These are phyloP conservation scores for Neolamprologus ventralis DNA, from an alignment of 2,113 vertebrate genomes.

Conservation along the genomic window DNA sequence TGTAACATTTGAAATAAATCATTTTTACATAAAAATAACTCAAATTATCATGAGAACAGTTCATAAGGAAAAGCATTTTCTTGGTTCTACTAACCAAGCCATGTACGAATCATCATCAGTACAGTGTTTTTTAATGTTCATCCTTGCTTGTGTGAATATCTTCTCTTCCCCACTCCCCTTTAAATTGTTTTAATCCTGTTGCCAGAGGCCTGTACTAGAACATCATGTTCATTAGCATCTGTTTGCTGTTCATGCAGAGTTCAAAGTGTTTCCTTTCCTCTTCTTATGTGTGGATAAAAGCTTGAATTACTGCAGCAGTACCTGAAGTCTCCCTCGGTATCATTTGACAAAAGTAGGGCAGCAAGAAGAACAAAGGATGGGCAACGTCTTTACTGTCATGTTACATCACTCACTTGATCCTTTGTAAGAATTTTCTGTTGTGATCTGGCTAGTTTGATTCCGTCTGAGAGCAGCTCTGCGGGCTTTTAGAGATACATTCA, in stretches of 20 bases:
- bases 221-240: conserved; percentile 66
- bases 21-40: not conserved
- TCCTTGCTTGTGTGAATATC: not conserved
- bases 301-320: conserved; percentile 35
- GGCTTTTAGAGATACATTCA: conserved; percentile 11
- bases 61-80: not conserved
- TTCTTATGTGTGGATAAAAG: conserved; percentile 39
- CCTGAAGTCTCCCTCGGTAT: conserved; percentile 23
- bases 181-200: conserved; percentile 46
- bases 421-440: not conserved
- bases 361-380: conserved; percentile 39
- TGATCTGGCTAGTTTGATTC: conserved; percentile 35
- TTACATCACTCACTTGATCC: conserved; percentile 26
- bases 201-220: conserved; percentile 48
- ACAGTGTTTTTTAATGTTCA: not conserved
- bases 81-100: not conserved
- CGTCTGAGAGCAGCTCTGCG: not conserved
- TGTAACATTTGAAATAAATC: not conserved
- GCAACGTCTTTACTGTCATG: conserved; percentile 37
- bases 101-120: not conserved
- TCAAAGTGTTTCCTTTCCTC: conserved; percentile 42
- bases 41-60: not conserved
- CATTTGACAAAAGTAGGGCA: conserved; percentile 51
- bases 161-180: conserved; percentile 1
- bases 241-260: conserved; percentile 50